These are phyloP conservation scores for Speoplatyrhinus poulsoni DNA, from an alignment of 2,113 vertebrate genomes.

Conservation along the genomic window DNA sequence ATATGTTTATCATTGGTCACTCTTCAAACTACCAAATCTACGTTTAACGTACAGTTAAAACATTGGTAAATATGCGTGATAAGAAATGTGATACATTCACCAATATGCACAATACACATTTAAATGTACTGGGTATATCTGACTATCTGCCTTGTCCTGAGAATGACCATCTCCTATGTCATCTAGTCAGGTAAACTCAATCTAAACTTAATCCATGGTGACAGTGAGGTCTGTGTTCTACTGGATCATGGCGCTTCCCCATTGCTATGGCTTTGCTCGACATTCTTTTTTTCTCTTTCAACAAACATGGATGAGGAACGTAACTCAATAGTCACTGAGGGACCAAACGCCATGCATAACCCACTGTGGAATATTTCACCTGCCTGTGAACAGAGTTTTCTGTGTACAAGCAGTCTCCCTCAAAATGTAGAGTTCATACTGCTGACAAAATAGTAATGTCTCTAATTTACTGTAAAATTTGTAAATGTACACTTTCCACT, in stretches of 20 bases:
- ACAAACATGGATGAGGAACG: constrained; percentile 43
- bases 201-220: constrained; percentile 57
- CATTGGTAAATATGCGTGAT: too few relatives aligned
- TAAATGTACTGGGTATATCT: not conserved
- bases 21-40: too few relatives aligned
- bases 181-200: constrained; percentile 57
- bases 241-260: constrained; percentile 42
- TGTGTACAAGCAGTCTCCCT: constrained; percentile 56
- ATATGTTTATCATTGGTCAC: too few relatives aligned
- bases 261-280: constrained; percentile 51
- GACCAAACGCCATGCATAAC: constrained; percentile 41
- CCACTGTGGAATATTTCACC: constrained; percentile 53
- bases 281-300: constrained; percentile 50
- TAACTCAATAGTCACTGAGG: constrained; percentile 71
- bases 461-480: too few relatives aligned
- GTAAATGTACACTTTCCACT: not conserved
- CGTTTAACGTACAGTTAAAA: too few relatives aligned
- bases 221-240: constrained; percentile 61
- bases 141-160: constrained; percentile 31
- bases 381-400: constrained; percentile 48
- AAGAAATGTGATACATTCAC: too few relatives aligned
- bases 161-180: constrained; percentile 62
- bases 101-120: too few relatives aligned
- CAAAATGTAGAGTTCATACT: constrained; percentile 32
- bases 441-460: constrained; percentile 6